These are phyloP conservation scores for Ptycholaimellus sp. DNA, from an alignment of 2,888 invertebrate genomes.

Conservation along the genomic window DNA sequence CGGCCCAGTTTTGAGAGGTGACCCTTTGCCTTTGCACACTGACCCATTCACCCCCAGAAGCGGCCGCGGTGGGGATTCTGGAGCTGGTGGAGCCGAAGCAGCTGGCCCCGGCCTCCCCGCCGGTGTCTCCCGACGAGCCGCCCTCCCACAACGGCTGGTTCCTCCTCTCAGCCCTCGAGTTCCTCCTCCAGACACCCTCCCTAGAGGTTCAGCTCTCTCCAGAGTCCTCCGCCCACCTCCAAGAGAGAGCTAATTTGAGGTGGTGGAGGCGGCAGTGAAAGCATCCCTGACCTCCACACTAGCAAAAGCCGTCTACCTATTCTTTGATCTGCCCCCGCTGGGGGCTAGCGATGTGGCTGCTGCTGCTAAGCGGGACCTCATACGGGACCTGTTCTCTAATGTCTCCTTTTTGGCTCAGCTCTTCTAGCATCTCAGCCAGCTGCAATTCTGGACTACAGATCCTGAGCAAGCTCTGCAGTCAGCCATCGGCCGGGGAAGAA, in stretches of 20 bases:
- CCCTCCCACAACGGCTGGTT: slow-evolving; percentile 15
- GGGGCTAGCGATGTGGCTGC: slow-evolving; percentile 3
- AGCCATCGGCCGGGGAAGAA: slow-evolving; percentile 59
- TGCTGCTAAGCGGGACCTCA: slow-evolving; percentile 5
- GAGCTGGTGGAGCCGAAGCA: slow-evolving; percentile 62
- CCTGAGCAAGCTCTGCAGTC: slow-evolving; percentile 60
- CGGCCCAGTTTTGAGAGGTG: too few species aligned
- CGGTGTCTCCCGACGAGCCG: slow-evolving; percentile 36
- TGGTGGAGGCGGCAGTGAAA: slow-evolving; percentile 34
- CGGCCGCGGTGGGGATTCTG: slow-evolving; percentile 84
- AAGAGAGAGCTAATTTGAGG: slow-evolving; percentile 8
- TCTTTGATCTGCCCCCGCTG: slow-evolving; percentile 66
- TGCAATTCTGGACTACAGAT: slow-evolving; percentile 36
- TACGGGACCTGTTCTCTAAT: slow-evolving; percentile 2
- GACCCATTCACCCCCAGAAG: slow-evolving; percentile 45
- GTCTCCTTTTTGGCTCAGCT: not conserved
- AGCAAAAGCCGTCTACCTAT: slow-evolving; percentile 88
- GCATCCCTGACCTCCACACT: slow-evolving; percentile 86
- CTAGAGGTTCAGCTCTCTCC: not conserved
- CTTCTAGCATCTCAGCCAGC: slow-evolving; percentile 1
- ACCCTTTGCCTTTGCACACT: too few species aligned
- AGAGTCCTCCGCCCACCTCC: not conserved
- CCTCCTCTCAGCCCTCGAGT: slow-evolving; percentile 13
- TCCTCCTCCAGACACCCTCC: slow-evolving; percentile 11
- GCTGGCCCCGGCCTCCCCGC: slow-evolving; percentile 23